Evolutionary conservation across 2,797 vertebrate genomes (phyloP).

Genomic region (Helarctos malayanus): DNA sequence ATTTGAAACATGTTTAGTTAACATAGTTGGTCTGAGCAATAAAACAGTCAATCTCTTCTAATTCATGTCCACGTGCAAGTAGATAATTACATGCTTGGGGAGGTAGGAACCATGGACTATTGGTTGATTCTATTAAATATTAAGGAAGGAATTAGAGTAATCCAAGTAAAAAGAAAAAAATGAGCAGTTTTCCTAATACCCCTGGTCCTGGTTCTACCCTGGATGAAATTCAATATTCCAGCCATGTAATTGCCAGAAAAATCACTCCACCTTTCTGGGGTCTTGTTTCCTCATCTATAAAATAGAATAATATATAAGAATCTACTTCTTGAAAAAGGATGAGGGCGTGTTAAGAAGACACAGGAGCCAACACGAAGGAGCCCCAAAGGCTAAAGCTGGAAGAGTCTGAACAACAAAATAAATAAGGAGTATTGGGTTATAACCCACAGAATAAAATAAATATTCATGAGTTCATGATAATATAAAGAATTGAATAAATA

Average conservation of each 20-base stretch:
- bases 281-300: constrained; percentile 3
- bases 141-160: not conserved
- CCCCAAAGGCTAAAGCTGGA: not conserved
- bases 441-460: not conserved
- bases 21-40: not conserved
- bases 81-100: not conserved
- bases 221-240: not conserved
- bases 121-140: constrained; percentile 27
- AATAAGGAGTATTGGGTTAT: not conserved
- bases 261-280: not conserved
- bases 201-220: not conserved
- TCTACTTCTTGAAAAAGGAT: constrained; percentile 16
- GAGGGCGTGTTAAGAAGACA: not conserved
- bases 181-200: not conserved
- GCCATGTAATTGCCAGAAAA: not conserved
- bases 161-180: not conserved
- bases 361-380: not conserved
- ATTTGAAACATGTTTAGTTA: constrained; percentile 40
- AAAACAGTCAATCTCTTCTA: not conserved
- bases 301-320: constrained; percentile 2
- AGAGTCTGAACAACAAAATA: not conserved
- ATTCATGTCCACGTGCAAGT: not conserved
- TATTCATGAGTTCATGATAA: not conserved
- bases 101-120: not conserved
- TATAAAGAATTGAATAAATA: not conserved